Evolutionary conservation across 2,888 invertebrate species (phyloP).

Genomic region (Sinelater perroti): DNA sequence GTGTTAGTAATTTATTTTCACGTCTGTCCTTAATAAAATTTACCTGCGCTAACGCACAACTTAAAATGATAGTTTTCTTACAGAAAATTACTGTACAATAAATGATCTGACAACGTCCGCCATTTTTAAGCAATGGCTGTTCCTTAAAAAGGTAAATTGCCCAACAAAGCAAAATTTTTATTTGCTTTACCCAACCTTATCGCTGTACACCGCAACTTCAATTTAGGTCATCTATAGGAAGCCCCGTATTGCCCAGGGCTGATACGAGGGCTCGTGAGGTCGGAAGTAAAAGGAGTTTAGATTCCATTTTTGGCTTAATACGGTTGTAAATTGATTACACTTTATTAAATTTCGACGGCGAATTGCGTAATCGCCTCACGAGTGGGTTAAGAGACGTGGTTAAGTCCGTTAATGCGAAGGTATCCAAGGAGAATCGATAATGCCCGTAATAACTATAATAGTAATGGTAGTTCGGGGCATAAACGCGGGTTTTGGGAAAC

Average conservation of each 20-base stretch:
- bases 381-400: slow-evolving; percentile 33
- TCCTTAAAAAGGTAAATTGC: no score
- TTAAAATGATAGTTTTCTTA: no score
- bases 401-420: slow-evolving; percentile 27
- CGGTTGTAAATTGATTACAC: slow-evolving; percentile 30
- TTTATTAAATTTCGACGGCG: slow-evolving; percentile 24
- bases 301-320: slow-evolving; percentile 31
- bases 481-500: slow-evolving; percentile 5
- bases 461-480: slow-evolving; percentile 15
- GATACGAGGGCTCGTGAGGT: slow-evolving; percentile 15
- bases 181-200: background rate
- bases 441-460: slow-evolving; percentile 29
- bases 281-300: slow-evolving; percentile 28
- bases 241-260: slow-evolving; percentile 20
- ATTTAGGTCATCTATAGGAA: slow-evolving; percentile 19
- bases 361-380: slow-evolving; percentile 29
- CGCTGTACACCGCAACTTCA: slow-evolving; percentile 9
- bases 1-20: no score
- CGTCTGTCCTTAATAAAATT: no score
- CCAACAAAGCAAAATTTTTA: no score
- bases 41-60: no score
- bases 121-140: background rate
- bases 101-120: background rate
- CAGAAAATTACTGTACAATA: no score
- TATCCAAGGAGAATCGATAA: slow-evolving; percentile 12